A percentile compares a stretch with the other conserved stretches of the same genome.
Conservation (phyloP, 2,113 vertebrate species). For the zebrafish (Danio rerio) region GRCz12tu NC_133196.1:17338001-17338500, state of each 20-base stretch:
- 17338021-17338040: conserved; percentile 83
- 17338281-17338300: conserved; percentile 1
- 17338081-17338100: conserved; percentile 75
- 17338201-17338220: neutral
- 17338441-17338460: neutral
- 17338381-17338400: neutral
- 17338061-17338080: conserved; percentile 86
- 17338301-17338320: too few species aligned
- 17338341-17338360: neutral
- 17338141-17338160: conserved; percentile 85
- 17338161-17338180: conserved; percentile 20
- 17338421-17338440: neutral
- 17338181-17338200: neutral
- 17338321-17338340: too few species aligned
- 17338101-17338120: conserved; percentile 86
- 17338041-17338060: conserved; percentile 91
- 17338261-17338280: conserved; percentile 19
- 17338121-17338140: conserved; percentile 92
- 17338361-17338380: neutral
- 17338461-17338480: neutral
- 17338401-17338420: neutral
- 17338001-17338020: conserved; percentile 88
- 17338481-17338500: conserved; percentile 16
- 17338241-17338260: neutral
- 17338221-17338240: neutral